Conservation (phyloP, 2,888 invertebrate species). For the Spisula subtruncata region DNA sequence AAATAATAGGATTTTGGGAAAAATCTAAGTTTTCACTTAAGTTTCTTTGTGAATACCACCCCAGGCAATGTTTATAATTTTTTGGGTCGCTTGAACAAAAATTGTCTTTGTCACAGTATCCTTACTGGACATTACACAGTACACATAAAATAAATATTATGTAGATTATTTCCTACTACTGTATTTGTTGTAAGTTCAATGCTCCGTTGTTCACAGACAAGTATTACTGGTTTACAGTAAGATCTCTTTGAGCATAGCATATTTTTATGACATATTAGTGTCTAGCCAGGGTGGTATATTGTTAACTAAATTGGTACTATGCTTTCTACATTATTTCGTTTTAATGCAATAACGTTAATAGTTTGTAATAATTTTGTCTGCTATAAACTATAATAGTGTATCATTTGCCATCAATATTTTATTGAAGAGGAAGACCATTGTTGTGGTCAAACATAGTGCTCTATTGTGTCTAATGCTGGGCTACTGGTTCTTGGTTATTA, state of each 20-base stretch:
- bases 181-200: too few species aligned
- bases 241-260: neutral
- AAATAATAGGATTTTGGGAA: too few species aligned
- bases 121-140: too few species aligned
- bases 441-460: neutral
- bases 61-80: too few species aligned
- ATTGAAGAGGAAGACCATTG: neutral
- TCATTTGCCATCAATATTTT: neutral
- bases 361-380: neutral
- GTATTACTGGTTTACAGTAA: neutral
- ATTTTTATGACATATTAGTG: conserved; percentile 4
- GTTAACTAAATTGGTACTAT: neutral
- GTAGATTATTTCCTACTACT: too few species aligned
- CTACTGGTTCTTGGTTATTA: neutral
- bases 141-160: too few species aligned
- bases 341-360: neutral
- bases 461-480: neutral
- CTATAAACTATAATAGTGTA: neutral
- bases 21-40: too few species aligned
- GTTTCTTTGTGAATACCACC: too few species aligned
- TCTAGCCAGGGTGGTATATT: neutral
- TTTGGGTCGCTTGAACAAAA: too few species aligned
- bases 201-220: too few species aligned
- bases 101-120: too few species aligned
- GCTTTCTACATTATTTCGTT: neutral